Evolutionary conservation across 1,140 invertebrate genomes (phyloP), one percentile per base, ranked within the genome.

Genomic region (Hesperophylax magnus): DNA sequence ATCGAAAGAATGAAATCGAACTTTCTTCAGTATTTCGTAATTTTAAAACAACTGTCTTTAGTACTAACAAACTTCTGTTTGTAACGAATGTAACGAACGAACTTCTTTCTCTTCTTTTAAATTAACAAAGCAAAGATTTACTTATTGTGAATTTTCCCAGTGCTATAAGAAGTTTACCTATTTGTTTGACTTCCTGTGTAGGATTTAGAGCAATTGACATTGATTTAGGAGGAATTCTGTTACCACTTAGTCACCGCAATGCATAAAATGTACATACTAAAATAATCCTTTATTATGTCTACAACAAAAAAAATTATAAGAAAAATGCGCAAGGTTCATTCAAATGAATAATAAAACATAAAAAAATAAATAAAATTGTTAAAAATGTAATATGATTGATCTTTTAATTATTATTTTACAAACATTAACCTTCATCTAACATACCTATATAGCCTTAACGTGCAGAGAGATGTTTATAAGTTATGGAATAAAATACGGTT

Each of bases 281-380:
- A 15, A n/a, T 58, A 9, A 61, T 47, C 2, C 6, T 18, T 47
- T 71, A 18, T 8, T 60, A 34, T 77, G 53, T 56, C 27, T 24
- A 39, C 15, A 39, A 77, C 63, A 77, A 77, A 61, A 61, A 39
- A 22, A 56, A 75, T n/a, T n/a, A n/a, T n/a, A 17, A 72, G 24
- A 53, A 1, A 18, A 72, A 31, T 9, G n/a, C 18, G 75, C 75
- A 77, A 75, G 39, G 11, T 39, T 77, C 58, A 77, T 77, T 77
- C 75, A 39, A 77, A 77, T 77, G 75, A 77, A 77, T 77, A 58
- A 61, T 22, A 24, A 77, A 47, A 75, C 47, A 11, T 20, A 14
- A 61, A 15, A 75, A 77, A 77, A 75, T 18, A 31, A 61, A 77
- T 61, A 77, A 77, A 77, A 77, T 15, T 34, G 39, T 39, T 60